Evolutionary conservation across 2,888 invertebrate species (phyloP).

Genomic region (Nomada ferruginata): DNA sequence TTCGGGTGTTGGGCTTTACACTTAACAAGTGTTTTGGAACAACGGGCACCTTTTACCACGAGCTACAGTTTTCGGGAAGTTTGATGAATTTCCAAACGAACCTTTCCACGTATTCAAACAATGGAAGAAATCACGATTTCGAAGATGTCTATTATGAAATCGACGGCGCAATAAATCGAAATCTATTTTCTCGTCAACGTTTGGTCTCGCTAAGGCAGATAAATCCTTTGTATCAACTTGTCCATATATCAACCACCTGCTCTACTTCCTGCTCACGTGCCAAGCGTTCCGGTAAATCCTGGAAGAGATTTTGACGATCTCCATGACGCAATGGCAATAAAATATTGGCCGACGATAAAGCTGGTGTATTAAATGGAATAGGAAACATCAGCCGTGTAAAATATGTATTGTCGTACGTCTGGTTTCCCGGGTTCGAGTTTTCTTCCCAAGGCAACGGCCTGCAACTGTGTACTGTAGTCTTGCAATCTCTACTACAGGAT

Average conservation of each 20-base stretch:
- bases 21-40: neutral
- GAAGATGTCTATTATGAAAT: neutral
- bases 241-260: neutral
- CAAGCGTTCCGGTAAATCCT: conserved; percentile 17
- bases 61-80: neutral
- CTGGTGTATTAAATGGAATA: conserved; percentile 19
- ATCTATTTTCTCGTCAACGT: conserved; percentile 8
- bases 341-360: conserved; percentile 19
- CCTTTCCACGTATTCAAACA: neutral
- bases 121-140: neutral
- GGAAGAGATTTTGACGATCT: conserved; percentile 40
- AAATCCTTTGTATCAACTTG: conserved; percentile 16
- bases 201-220: neutral
- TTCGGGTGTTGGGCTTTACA: neutral
- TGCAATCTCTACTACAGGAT: neutral
- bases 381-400: neutral
- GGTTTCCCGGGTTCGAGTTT: neutral
- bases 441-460: neutral
- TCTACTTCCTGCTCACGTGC: conserved; percentile 20
- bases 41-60: neutral
- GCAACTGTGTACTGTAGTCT: conserved; percentile 10
- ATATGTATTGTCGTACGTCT: neutral
- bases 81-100: neutral
- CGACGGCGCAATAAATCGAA: neutral
- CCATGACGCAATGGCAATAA: conserved; percentile 23